phyloP scores from a whole-genome alignment of 2,888 invertebrate genomes.

The Leptarthrus brevirostris region DNA sequence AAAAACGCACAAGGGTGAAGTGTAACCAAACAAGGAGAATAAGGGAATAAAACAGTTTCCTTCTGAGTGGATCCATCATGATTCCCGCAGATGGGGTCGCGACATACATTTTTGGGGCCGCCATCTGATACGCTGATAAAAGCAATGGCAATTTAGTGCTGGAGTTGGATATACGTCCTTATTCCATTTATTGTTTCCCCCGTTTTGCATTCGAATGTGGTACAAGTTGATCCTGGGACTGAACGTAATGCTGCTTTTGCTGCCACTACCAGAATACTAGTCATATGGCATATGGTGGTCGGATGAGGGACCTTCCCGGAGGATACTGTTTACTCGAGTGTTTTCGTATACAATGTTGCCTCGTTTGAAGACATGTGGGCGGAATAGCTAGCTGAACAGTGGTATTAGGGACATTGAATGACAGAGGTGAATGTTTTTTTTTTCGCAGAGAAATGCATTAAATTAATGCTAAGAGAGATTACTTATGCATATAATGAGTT shows the following conservation, averaged over 20 bases:
- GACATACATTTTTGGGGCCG: neutral
- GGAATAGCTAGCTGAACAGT: slow-evolving; percentile 13
- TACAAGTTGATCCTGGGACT: slow-evolving; percentile 25
- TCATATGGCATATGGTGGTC: slow-evolving; percentile 9
- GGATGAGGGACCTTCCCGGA: neutral
- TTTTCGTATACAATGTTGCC: neutral
- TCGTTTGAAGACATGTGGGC: neutral
- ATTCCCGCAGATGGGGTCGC: neutral
- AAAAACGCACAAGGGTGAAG: slow-evolving; percentile 27
- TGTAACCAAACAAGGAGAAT: neutral
- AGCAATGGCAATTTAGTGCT: slow-evolving; percentile 31
- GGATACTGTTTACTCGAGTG: slow-evolving; percentile 4
- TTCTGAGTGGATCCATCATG: neutral
- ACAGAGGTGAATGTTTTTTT: neutral
- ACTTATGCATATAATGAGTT: slow-evolving; percentile 32
- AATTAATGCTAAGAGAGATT: slow-evolving; percentile 35
- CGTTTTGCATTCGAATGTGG: slow-evolving; percentile 23
- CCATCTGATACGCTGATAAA: slow-evolving; percentile 39
- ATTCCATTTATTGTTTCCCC: slow-evolving; percentile 38
- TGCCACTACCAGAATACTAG: no score
- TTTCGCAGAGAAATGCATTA: slow-evolving; percentile 35
- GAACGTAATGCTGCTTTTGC: slow-evolving; percentile 5
- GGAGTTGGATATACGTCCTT: slow-evolving; percentile 3
- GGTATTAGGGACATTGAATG: neutral
- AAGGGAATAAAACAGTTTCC: neutral